Base-by-base conservation (phyloP, 2,888 invertebrate species). In the Tenthredo notha region DNA sequence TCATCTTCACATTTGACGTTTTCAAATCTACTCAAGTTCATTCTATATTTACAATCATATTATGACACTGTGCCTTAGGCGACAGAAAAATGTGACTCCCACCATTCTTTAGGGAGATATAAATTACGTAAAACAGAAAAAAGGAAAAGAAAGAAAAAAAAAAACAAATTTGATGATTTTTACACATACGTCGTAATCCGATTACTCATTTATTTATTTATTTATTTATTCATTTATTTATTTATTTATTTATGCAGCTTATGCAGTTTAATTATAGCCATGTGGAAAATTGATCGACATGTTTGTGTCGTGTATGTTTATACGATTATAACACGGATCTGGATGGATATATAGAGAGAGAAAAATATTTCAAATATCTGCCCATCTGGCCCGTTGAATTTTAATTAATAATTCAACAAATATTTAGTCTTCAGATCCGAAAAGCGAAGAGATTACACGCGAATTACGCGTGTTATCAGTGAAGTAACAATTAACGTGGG, bases 321-420 rank as follows among this genome's bases (percentile, higher is more conserved):
- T 25, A 25, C 21, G 10, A 29, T 61, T 29, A 61, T 10, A 25
- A 10, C 21, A 61, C 9, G 21, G 61, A 61, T 58, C 7, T n/a
- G 58, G 58, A 10, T 21, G 1, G 58, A 58, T 21, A 9, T n/a
- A n/a, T 9, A 67, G 25, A 25, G 37, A 37, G 21, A 67, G 25
- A 21, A 29, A 65, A 0, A 33, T 67, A 67, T 33, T 33, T 67
- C 5, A 1, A 33, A 18, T 29, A 21, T 6, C 43, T 1, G 18
- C 72, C 72, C 72, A 74, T 25, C 43, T n/a, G 40, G 7, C 7
- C 18, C 25, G 43, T 25, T 72, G 18, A 43, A n/a, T 43, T 74
- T 74, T 43, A 74, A 74, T 43, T n/a, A 72, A 72, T 43, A 40
- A 40, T 40, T 43, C 0, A 40, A 72, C 72, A 72, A 72, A 74